A percentile compares a stretch with the other conserved stretches of the same genome.
These are phyloP conservation scores for Picus viridis DNA, from an alignment of 2,797 vertebrate species.

Conservation along the genomic window DNA sequence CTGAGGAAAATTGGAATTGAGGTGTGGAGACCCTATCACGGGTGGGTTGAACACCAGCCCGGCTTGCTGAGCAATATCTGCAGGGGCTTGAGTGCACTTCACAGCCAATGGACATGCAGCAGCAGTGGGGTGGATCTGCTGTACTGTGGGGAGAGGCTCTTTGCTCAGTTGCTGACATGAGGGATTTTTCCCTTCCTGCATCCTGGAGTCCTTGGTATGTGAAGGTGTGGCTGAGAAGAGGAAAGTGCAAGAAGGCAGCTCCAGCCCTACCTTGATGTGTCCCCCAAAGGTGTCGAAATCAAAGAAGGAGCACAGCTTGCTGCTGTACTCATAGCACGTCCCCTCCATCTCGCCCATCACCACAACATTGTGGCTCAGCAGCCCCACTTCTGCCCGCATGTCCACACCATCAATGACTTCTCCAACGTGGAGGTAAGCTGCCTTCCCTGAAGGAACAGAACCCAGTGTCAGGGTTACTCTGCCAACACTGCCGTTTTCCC, in stretches of 20 bases:
- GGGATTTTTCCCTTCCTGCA: neutral
- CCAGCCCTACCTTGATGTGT: slow-evolving; percentile 89
- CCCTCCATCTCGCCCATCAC: slow-evolving; percentile 88
- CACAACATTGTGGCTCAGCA: slow-evolving; percentile 89
- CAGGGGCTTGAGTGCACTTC: neutral
- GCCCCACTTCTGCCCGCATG: slow-evolving; percentile 93
- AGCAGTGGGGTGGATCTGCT: neutral
- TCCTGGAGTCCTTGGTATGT: neutral
- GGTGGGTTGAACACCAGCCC: neutral
- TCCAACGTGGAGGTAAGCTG: slow-evolving; percentile 87
- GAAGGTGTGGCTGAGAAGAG: neutral
- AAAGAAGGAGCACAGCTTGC: slow-evolving; percentile 91
- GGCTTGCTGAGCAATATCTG: neutral
- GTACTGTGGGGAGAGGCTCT: neutral
- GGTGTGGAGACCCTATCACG: neutral
- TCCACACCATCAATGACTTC: slow-evolving; percentile 90
- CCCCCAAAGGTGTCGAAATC: slow-evolving; percentile 95
- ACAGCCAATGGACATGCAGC: neutral
- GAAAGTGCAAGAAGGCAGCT: neutral
- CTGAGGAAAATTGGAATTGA: neutral
- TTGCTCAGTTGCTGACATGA: neutral
- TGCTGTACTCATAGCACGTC: slow-evolving; percentile 85
- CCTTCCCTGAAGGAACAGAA: slow-evolving; percentile 82
- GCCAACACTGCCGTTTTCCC: neutral
- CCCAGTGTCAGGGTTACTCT: neutral